These are phyloP conservation scores for Andrena minutula DNA, from an alignment of 2,888 invertebrate species.

Conservation along the genomic window DNA sequence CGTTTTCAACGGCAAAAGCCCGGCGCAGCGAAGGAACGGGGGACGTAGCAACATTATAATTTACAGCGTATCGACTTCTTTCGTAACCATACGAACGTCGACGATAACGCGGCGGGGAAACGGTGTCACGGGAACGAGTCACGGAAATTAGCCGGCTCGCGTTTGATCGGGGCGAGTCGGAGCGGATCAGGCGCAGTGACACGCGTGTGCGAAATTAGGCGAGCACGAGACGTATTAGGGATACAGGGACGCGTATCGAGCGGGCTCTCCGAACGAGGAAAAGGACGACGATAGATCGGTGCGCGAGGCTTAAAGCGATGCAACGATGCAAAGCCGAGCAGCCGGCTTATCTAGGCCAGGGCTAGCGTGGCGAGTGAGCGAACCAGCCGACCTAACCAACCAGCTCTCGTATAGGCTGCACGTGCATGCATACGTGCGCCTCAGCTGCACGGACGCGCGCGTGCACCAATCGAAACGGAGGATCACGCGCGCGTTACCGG, in stretches of 20 bases:
- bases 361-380: constrained; percentile 79
- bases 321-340: constrained; percentile 76
- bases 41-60: constrained; percentile 18
- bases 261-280: constrained; percentile 21
- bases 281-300: constrained; percentile 38
- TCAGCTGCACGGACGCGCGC: constrained; percentile 20
- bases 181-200: background rate
- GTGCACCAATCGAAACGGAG: constrained; percentile 19
- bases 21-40: background rate
- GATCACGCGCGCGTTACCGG: constrained; percentile 10
- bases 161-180: constrained; percentile 7
- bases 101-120: constrained; percentile 45
- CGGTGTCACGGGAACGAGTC: constrained; percentile 57
- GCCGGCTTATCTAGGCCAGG: constrained; percentile 84
- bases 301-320: constrained; percentile 69
- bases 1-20: background rate
- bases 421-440: constrained; percentile 42
- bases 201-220: constrained; percentile 21
- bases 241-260: constrained; percentile 28
- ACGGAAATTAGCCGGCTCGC: constrained; percentile 48
- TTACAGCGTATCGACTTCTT: constrained; percentile 43
- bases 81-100: constrained; percentile 39
- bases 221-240: constrained; percentile 25
- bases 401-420: constrained; percentile 41
- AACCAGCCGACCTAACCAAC: constrained; percentile 39